A percentile compares a stretch with the other conserved stretches of the same genome.
phyloP scores from a whole-genome alignment of 2,888 invertebrate genomes.

The Ophioninae sp. region DNA sequence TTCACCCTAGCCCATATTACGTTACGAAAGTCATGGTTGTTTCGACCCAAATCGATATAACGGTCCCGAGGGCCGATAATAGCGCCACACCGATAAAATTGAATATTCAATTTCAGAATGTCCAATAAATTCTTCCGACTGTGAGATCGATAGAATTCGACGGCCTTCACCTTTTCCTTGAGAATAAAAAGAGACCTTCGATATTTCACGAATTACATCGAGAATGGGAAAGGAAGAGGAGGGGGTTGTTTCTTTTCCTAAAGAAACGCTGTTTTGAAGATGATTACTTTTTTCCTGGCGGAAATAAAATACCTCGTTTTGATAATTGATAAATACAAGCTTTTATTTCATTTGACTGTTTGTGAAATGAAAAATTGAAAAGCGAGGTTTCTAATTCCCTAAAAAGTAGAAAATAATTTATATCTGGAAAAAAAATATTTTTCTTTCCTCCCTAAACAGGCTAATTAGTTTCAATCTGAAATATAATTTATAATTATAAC shows the following conservation, averaged over 20 bases:
- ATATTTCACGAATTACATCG: neutral
- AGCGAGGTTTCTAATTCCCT: too few species aligned
- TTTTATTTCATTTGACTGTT: too few species aligned
- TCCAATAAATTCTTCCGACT: conserved; percentile 24
- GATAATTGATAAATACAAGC: too few species aligned
- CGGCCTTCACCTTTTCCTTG: conserved; percentile 33
- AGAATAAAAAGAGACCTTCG: conserved; percentile 5
- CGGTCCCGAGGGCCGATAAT: neutral
- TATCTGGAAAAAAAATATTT: too few species aligned
- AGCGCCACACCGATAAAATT: conserved; percentile 25
- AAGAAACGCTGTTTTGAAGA: neutral
- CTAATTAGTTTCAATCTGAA: too few species aligned
- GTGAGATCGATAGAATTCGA: conserved; percentile 31
- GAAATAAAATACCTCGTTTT: too few species aligned
- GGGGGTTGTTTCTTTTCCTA: neutral
- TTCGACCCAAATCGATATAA: conserved; percentile 13
- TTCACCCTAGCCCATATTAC: neutral
- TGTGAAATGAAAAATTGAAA: too few species aligned
- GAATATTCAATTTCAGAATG: conserved; percentile 35
- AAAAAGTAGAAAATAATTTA: too few species aligned
- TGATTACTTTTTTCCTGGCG: neutral
- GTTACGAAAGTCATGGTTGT: neutral
- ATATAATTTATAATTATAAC: too few species aligned
- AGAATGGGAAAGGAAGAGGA: neutral
- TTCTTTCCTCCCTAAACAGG: too few species aligned